These are phyloP conservation scores for Eidolon helvum DNA, from an alignment of 2,113 vertebrate genomes.

Conservation along the genomic window DNA sequence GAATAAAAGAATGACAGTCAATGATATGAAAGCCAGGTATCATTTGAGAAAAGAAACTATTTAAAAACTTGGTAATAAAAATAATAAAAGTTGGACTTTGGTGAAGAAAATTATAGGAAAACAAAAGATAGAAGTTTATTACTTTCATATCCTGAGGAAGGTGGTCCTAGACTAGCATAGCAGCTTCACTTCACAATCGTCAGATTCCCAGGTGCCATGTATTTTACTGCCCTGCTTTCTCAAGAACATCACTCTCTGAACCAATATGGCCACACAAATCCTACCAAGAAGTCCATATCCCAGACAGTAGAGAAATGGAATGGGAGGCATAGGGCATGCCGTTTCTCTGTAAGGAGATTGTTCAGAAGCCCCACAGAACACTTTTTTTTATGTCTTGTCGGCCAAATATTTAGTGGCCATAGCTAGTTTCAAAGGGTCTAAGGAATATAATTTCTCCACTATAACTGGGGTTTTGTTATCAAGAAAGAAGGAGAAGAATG, in stretches of 20 bases:
- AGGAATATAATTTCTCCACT: not conserved
- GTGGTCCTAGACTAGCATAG: not conserved
- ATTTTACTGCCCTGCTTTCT: not conserved
- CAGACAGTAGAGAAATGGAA: not conserved
- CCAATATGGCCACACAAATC: not conserved
- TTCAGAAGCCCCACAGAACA: not conserved
- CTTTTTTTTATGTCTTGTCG: not conserved
- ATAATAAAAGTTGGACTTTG: not conserved
- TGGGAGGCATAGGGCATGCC: rapidly evolving
- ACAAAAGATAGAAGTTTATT: not conserved
- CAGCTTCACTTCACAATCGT: not conserved
- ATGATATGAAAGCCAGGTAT: not conserved
- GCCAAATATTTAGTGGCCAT: not conserved
- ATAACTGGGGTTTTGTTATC: not conserved
- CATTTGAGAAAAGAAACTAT: not conserved
- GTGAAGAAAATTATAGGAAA: not conserved
- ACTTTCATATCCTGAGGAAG: not conserved
- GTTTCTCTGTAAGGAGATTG: not conserved
- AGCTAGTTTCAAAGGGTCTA: not conserved
- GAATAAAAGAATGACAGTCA: not conserved
- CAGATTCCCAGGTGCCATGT: not conserved
- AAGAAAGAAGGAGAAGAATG: not conserved
- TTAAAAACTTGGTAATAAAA: conserved; percentile 1
- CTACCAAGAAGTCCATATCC: not conserved
- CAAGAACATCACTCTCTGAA: not conserved